phyloP scores from a whole-genome alignment of 2,797 vertebrate genomes.

The Benthosema pterotum region DNA sequence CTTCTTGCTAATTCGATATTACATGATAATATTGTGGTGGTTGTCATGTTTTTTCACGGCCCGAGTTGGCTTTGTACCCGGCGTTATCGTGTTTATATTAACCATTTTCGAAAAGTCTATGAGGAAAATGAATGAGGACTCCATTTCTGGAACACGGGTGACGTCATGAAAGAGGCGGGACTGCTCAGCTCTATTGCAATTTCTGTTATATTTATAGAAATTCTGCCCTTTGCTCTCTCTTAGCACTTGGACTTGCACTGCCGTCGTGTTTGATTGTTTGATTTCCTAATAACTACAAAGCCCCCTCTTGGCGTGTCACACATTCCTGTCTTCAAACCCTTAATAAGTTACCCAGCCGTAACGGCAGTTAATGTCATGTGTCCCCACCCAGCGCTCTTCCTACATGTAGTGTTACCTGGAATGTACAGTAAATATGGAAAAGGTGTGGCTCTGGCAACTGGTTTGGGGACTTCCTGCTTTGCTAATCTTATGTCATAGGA shows the following conservation, averaged over 20 bases:
- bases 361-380: slow-evolving; percentile 19
- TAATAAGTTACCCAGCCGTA: slow-evolving; percentile 25
- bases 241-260: slow-evolving; percentile 60
- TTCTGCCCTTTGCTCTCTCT: slow-evolving; percentile 23
- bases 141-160: too few species aligned
- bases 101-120: too few species aligned
- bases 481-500: slow-evolving; percentile 30
- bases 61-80: too few species aligned
- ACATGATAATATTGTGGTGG: too few species aligned
- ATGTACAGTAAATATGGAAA: slow-evolving; percentile 70
- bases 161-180: too few species aligned
- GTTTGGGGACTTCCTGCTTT: slow-evolving; percentile 49
- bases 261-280: slow-evolving; percentile 22
- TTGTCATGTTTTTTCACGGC: too few species aligned
- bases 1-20: too few species aligned
- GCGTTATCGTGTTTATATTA: too few species aligned
- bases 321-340: slow-evolving; percentile 16
- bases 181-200: too few species aligned
- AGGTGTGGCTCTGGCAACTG: slow-evolving; percentile 52
- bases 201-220: slow-evolving; percentile 41
- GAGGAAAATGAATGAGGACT: too few species aligned
- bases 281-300: slow-evolving; percentile 35
- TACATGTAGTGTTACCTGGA: slow-evolving; percentile 53
- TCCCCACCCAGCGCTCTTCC: slow-evolving; percentile 32
- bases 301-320: neutral